Conservation (phyloP, 2,113 vertebrate genomes). For the Cariama cristata region DNA sequence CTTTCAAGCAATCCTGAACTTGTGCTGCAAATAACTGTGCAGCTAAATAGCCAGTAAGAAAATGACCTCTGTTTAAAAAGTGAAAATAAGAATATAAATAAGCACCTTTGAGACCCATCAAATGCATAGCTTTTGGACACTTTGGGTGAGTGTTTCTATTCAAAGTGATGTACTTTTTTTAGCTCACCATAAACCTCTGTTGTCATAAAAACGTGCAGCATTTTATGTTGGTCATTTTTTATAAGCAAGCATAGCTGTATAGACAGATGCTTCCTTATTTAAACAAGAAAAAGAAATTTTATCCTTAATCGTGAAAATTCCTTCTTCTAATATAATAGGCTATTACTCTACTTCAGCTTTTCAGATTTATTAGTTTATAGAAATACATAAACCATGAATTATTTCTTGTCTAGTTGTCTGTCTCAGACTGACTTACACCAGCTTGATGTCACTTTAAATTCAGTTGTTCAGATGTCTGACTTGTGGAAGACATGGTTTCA, state of each 20-base stretch:
- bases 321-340: not conserved
- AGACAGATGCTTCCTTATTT: not conserved
- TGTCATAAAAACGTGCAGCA: not conserved
- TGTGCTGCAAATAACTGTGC: not conserved
- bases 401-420: not conserved
- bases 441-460: not conserved
- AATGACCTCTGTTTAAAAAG: not conserved
- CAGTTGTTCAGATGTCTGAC: not conserved
- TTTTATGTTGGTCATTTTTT: not conserved
- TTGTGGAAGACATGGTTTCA: not conserved
- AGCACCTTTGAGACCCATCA: not conserved
- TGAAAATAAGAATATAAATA: not conserved
- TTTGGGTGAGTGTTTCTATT: not conserved
- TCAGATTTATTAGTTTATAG: not conserved
- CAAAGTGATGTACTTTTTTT: not conserved
- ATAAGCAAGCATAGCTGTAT: not conserved
- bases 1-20: not conserved
- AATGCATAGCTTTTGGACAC: not conserved
- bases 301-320: not conserved
- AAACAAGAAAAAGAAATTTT: not conserved
- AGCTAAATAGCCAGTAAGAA: not conserved
- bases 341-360: not conserved
- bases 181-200: not conserved
- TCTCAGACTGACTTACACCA: not conserved
- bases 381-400: not conserved